Evolutionary conservation across 2,113 vertebrate species (phyloP), one percentile per base, ranked within the genome.

Genomic region (Lynx canadensis): DNA sequence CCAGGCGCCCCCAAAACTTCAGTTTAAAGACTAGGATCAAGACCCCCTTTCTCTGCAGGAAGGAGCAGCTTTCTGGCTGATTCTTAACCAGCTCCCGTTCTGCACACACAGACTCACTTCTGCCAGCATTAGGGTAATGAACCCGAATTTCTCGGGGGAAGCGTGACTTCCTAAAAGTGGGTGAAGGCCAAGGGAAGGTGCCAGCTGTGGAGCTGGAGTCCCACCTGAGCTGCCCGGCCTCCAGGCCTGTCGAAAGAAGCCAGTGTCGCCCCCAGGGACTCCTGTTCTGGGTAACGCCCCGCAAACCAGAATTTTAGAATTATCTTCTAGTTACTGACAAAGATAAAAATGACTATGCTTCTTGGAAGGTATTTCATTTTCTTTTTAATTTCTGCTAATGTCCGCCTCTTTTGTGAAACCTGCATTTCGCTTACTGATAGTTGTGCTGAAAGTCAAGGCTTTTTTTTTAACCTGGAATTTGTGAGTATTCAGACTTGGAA

Each of bases 401-500:
- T 25, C 0, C 15, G 83, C 33, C 29, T 83, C 41, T 63, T 50
- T 66, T 41, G 45, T 73, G 60, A 78, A 89, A 86, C 13, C 1
- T 16, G 25, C 52, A 50, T 38, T 91, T 57, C 89, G 41, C 63
- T 63, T 74, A 15, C 71, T 66, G 23, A 29, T 78, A 93, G 88
- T 88, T 31, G 31, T 66, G 48, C 7, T 81, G 38, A 85, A 76
- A 45, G 45, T 45, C 45, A 45, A 48, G 65, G 19, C 31, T 5
- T 1, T 68, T 85, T 48, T 71, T 88, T 69, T 4, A 76, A 52
- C 50, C n/a, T 80, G 41, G 36, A 91, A 65, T 66, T 60, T 45
- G 0, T 93, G n/a, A 83, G 86, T n/a, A 60, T 2, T 95, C 57
- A 65, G 25, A 57, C 97, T 83, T 94, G 38, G 48, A 89, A 23